A percentile compares a stretch with the other conserved stretches of the same genome.
These are phyloP conservation scores for Trichomycterus rosablanca DNA, from an alignment of 2,113 vertebrate genomes.

Conservation along the genomic window DNA sequence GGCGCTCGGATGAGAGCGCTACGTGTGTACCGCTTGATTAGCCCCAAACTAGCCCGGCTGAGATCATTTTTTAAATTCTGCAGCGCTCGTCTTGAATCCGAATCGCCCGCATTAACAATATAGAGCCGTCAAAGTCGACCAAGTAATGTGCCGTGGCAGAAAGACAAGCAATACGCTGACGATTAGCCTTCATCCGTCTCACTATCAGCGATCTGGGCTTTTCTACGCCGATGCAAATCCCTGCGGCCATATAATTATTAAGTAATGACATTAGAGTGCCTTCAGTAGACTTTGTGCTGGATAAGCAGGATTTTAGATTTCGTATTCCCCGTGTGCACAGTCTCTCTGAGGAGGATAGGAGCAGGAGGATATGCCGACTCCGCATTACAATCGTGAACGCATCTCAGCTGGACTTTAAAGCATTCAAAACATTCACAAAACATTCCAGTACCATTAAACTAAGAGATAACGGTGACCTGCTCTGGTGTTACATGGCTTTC, in stretches of 20 bases:
- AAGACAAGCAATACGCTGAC: background rate
- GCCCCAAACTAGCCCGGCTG: too few relatives aligned
- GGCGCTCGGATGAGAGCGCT: background rate
- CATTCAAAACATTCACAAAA: too few relatives aligned
- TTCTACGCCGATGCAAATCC: background rate
- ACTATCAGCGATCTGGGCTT: background rate
- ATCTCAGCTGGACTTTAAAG: too few relatives aligned
- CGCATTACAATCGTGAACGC: too few relatives aligned
- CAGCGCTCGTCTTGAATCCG: background rate
- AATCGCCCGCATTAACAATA: background rate
- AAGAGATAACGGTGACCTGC: too few relatives aligned
- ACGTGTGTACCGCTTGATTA: background rate
- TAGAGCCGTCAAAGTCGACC: background rate
- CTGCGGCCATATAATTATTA: conserved; percentile 16
- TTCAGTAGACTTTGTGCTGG: background rate
- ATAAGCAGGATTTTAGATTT: conserved; percentile 1
- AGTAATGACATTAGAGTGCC: conserved; percentile 4
- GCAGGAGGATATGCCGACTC: too few relatives aligned
- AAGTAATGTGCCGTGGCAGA: background rate
- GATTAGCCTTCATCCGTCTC: conserved; percentile 4
- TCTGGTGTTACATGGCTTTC: too few relatives aligned
- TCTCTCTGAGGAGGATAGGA: too few relatives aligned
- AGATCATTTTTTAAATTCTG: too few relatives aligned
- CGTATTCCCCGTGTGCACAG: background rate
- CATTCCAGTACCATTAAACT: too few relatives aligned